A percentile compares a stretch with the other conserved stretches of the same genome.
Evolutionary conservation across 1,140 invertebrate genomes (phyloP).

Genomic region (Hypothenemus hampei): DNA sequence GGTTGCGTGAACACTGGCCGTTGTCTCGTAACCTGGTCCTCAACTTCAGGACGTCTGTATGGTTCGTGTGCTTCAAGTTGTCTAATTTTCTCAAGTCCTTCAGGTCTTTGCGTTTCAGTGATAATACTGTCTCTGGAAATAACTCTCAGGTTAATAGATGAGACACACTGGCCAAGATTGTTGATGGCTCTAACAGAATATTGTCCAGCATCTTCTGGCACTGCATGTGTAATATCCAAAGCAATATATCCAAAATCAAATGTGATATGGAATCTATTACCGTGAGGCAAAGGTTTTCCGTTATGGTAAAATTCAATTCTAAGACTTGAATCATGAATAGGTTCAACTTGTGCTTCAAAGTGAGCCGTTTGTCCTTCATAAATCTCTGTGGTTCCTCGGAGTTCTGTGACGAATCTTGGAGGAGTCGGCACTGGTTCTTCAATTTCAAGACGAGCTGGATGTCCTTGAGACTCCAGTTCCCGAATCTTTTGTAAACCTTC

Average conservation of each 20-base stretch:
- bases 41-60: slow-evolving; percentile 71
- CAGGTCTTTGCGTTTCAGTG: slow-evolving; percentile 89
- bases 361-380: slow-evolving; percentile 83
- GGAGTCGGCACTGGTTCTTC: slow-evolving; percentile 72
- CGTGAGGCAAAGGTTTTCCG: slow-evolving; percentile 79
- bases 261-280: slow-evolving; percentile 85
- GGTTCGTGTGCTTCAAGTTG: slow-evolving; percentile 81
- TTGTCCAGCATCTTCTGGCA: slow-evolving; percentile 90
- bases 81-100: slow-evolving; percentile 91
- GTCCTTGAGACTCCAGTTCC: slow-evolving; percentile 78
- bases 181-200: slow-evolving; percentile 89
- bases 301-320: slow-evolving; percentile 89
- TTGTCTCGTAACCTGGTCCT: slow-evolving; percentile 79
- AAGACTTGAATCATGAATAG: slow-evolving; percentile 84
- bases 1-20: slow-evolving; percentile 93
- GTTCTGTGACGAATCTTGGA: slow-evolving; percentile 76
- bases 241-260: slow-evolving; percentile 95
- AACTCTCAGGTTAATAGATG: slow-evolving; percentile 74
- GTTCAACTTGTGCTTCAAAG: slow-evolving; percentile 88
- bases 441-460: slow-evolving; percentile 69
- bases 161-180: slow-evolving; percentile 78
- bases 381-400: slow-evolving; percentile 78
- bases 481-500: slow-evolving; percentile 89
- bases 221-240: slow-evolving; percentile 82
- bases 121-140: slow-evolving; percentile 85